These are phyloP conservation scores for Diplogasteroides magnus DNA, from an alignment of 1,140 invertebrate species.

Conservation along the genomic window DNA sequence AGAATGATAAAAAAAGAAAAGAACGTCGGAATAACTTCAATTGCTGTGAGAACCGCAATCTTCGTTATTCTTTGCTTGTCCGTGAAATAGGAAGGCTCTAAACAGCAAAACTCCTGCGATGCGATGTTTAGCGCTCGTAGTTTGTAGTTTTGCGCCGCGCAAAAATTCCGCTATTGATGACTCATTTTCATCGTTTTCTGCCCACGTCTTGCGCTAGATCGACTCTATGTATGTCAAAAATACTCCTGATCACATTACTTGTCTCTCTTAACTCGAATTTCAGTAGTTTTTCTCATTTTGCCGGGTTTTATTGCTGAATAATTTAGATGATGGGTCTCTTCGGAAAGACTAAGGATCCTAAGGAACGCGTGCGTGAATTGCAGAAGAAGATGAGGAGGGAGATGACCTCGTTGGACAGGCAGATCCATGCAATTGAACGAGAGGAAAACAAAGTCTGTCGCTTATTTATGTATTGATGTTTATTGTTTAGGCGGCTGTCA, in stretches of 20 bases:
- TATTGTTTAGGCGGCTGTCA: neutral
- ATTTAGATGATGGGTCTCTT: constrained; percentile 57
- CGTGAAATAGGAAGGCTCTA: too few species aligned
- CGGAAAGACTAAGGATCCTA: constrained; percentile 47
- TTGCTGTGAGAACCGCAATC: neutral
- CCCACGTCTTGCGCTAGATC: neutral
- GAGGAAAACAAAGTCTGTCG: constrained; percentile 80
- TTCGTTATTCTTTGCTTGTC: too few species aligned
- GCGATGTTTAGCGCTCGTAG: neutral
- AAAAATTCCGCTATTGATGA: neutral
- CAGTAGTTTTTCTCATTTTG: too few species aligned
- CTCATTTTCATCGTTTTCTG: neutral
- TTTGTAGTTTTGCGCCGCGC: neutral
- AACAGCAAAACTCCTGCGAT: neutral
- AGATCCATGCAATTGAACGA: constrained; percentile 83
- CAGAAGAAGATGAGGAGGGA: constrained; percentile 85
- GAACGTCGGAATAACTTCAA: neutral
- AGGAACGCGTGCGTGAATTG: constrained; percentile 83
- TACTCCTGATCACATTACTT: neutral
- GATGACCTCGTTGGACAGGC: constrained; percentile 80
- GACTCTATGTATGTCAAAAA: neutral
- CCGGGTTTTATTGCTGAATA: neutral
- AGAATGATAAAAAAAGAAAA: neutral
- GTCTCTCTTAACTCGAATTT: too few species aligned
- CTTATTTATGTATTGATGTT: constrained; percentile 12